Evolutionary conservation across 2,888 invertebrate genomes (phyloP), one percentile per base, ranked within the genome.

Genomic region (Mantis religiosa): DNA sequence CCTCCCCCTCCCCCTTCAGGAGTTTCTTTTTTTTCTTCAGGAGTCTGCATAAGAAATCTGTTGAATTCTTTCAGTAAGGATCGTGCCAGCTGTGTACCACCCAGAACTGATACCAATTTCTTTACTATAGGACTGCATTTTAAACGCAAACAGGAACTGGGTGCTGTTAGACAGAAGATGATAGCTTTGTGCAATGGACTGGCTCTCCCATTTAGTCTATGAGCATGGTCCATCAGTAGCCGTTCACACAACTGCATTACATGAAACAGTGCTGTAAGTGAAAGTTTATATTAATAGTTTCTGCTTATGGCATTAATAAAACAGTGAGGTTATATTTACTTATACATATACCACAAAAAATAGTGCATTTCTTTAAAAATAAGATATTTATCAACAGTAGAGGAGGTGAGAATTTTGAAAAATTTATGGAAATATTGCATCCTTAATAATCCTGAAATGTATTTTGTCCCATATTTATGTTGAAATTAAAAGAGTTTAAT

Each of bases 221-320:
- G 95, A 20, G 94, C 94, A 93, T 97, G 96, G 91, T 96, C 95
- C 90, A 95, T 94, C 86, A 98, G 93, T 83, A 98, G 94, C 90
- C 95, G 94, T 92, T 96, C 96, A 92, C 97, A 96, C 91, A 98
- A 94, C 91, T 96, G 94, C 93, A 96, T 96, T 91, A 98, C 95
- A 93, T 96, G 95, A 90, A 95, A 94, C 41, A 96, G 93, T 47
- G 95, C 97, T 95, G 91, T 82, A 93, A 92, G 54, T 88, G 88
- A 85, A 82, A 88, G 87, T 41, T 41, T 9, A 41, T 2, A 41
- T 41, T 88, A 89, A 87, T 41, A 47, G n/a, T 8, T 12, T 41
- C 12, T 41, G 41, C 12, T 12, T 41, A 41, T 41, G 12, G 41
- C 12, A 41, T 41, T 34, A 34, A 34, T 34, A 7, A 84, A 30